These are phyloP conservation scores for Chelon auratus DNA, from an alignment of 2,797 vertebrate species.

Conservation along the genomic window DNA sequence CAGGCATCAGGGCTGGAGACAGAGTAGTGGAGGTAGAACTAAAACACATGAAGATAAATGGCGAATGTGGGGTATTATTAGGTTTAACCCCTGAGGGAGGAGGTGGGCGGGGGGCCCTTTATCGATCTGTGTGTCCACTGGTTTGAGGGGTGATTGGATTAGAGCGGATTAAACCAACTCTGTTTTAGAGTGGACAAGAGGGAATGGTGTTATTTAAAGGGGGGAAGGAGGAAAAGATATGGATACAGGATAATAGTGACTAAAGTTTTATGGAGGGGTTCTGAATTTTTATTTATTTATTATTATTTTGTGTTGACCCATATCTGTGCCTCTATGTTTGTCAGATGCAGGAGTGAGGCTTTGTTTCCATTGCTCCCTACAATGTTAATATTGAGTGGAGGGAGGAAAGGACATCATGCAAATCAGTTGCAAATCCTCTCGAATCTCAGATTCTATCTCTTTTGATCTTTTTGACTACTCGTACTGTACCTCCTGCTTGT, in stretches of 20 bases:
- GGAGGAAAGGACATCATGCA: constrained; percentile 49
- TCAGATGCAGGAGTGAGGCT: constrained; percentile 3
- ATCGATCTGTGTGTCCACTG: neutral
- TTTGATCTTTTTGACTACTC: neutral
- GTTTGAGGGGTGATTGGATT: constrained; percentile 49
- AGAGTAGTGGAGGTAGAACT: constrained; percentile 89
- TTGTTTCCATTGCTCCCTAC: constrained; percentile 13
- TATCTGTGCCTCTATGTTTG: neutral
- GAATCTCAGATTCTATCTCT: constrained; percentile 22
- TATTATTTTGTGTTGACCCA: no score
- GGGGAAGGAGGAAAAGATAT: constrained; percentile 9
- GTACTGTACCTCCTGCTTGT: neutral
- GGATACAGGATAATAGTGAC: neutral
- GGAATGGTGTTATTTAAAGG: constrained; percentile 11
- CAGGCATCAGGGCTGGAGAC: constrained; percentile 90
- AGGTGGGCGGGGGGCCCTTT: no score
- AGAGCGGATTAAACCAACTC: constrained; percentile 52
- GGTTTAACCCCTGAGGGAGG: no score
- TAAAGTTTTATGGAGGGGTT: neutral
- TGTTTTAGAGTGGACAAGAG: constrained; percentile 19
- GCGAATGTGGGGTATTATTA: neutral
- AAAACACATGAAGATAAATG: neutral
- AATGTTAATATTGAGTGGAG: neutral
- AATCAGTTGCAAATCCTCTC: constrained; percentile 29
- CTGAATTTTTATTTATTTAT: no score